Evolutionary conservation across 1,140 invertebrate genomes (phyloP), one percentile per base, ranked within the genome.

Genomic region (Cotesia chilonis): DNA sequence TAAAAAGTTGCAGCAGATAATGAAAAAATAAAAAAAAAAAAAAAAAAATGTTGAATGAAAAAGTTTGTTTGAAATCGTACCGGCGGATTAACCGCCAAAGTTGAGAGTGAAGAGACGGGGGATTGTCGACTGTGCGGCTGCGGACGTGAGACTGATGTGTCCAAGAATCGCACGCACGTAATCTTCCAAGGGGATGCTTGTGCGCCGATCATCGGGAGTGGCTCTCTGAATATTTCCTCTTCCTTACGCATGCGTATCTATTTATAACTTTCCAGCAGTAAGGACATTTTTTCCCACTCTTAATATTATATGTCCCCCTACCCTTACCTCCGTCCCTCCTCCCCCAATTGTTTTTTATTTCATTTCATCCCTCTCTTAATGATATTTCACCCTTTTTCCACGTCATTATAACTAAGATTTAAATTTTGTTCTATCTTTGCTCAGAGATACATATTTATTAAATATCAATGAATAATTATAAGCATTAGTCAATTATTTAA

Each of bases 91-190:
- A 20, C 17, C 57, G 17, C 20, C 20, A 17, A 52, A 55, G 47
- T 14, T 37, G 17, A 60, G 35, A 41, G 36, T 59, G 35, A n/a
- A 3, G 2, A 51, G 63, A 38, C 52, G 77, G 72, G 1, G 80
- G 77, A 77, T 80, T 81, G 79, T 77, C 72, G 78, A 74, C 78
- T 80, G 73, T 79, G 74, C 79, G 77, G 77, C 80, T 81, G 78
- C 80, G 78, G 80, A 81, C 80, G 80, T 75, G 75, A 80, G 78
- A 81, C 80, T 81, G 79, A 81, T 78, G 76, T 77, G 76, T 65
- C 74, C 72, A 47, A 71, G 68, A 60, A 70, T 70, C 52, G 69
- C 38, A 60, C 79, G 76, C 72, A 73, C 57, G 74, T 75, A 75
- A 77, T 78, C 79, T 68, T 37, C 1, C 14, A 38, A 60, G 64